These are phyloP conservation scores for Campoletis raptor DNA, from an alignment of 2,888 invertebrate genomes.

Conservation along the genomic window DNA sequence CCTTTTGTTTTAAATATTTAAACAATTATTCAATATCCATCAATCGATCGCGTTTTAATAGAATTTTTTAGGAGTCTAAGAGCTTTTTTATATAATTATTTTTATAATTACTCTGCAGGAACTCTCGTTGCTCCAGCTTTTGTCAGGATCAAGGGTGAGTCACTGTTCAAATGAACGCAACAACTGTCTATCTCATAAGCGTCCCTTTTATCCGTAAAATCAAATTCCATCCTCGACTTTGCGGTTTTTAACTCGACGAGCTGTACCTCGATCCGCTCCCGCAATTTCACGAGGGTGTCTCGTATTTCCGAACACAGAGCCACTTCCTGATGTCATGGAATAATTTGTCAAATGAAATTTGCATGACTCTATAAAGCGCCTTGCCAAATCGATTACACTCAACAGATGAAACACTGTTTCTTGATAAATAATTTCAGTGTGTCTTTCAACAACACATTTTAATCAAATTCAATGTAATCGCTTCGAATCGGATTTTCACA, in stretches of 20 bases:
- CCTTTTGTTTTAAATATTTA: conserved; percentile 80
- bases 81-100: not conserved
- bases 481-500: not conserved
- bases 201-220: conserved; percentile 96
- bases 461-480: not conserved
- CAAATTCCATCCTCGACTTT: conserved; percentile 93
- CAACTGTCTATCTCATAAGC: conserved; percentile 91
- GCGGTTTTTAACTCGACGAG: conserved; percentile 91
- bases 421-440: not conserved
- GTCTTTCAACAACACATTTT: not conserved
- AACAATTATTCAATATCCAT: not conserved
- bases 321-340: conserved; percentile 86
- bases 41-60: not conserved
- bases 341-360: conserved; percentile 42
- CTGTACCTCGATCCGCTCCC: conserved; percentile 90
- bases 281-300: conserved; percentile 87
- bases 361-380: not conserved
- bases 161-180: conserved; percentile 89
- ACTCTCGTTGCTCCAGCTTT: conserved; percentile 93
- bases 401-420: not conserved
- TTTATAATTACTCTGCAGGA: conserved; percentile 89
- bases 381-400: not conserved
- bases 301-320: conserved; percentile 90
- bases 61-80: not conserved
- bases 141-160: conserved; percentile 90